Base-by-base conservation (phyloP, 1,140 invertebrate genomes). In the Catajapyx aquilonaris region DNA sequence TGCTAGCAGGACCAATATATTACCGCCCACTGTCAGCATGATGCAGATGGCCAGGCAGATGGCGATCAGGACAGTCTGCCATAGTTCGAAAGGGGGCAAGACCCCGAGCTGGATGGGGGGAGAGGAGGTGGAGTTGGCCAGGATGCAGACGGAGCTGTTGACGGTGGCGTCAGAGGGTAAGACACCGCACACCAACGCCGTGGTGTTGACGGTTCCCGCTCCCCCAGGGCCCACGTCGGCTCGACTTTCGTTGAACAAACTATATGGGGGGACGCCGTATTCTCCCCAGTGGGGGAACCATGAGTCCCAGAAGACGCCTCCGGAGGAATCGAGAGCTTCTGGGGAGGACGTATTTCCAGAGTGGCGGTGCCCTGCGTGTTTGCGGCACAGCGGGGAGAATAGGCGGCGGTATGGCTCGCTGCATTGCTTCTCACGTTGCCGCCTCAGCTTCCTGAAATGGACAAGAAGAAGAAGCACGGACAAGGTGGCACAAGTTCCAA, bases 1-100 rank as follows among this genome's bases (percentile, higher is more conserved):
- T 17, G 91, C 86, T 22, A 96, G 56, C 17, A 99, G 67, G 20
- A 99, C 95, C 11, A 98, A 69, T 32, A 97, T 81, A 55, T 99
- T 99, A 23, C 95, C 95, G 41, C 78, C 75, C 11, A 95, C 76
- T 1, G 91, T 96, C 28, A 95, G 62, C 15, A 94, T 68, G 44
- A 91, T 93, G 49, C 87, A 87, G 32, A 88, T 57, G 2, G 75
- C 76, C 32, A 95, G 63, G 47, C 80, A 75, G 25, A 91, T 65
- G n/a, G 87, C 90, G 41, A 96, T 87, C 43, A 91, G 64, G 23
- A 88, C 71, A 2, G 85, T 84, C 56, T 86, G 70, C 83, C 87
- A 90, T n/a, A 85, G 60, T 31, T 74, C 68, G 53, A 93, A 90
- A 5, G 86, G 85, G 36, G 83, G 76, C 44, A 79, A 58, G 11